phyloP scores from a whole-genome alignment of 2,888 invertebrate species.

The Pyrgus malvae region DNA sequence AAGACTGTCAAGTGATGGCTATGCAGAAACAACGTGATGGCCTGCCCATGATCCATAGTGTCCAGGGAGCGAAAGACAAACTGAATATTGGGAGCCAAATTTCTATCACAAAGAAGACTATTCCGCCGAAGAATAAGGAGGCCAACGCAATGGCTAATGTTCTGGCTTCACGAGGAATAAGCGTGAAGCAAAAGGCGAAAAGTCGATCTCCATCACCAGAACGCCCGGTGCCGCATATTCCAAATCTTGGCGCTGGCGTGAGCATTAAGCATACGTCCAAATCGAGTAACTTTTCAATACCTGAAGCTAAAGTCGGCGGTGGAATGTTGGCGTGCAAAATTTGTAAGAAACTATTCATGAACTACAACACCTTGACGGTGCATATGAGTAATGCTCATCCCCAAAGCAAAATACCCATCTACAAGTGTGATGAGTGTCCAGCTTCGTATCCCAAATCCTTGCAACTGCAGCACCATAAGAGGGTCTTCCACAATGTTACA shows the following conservation, averaged over 20 bases:
- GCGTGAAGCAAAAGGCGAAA: constrained; percentile 86
- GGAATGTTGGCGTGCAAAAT: constrained; percentile 66
- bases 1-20: constrained; percentile 88
- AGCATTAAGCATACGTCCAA: constrained; percentile 79
- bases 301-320: constrained; percentile 66
- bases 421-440: constrained; percentile 86
- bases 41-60: constrained; percentile 87
- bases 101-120: constrained; percentile 84
- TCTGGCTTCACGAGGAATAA: constrained; percentile 88
- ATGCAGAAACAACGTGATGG: constrained; percentile 88
- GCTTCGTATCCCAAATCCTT: constrained; percentile 87
- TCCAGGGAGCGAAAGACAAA: constrained; percentile 84
- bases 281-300: constrained; percentile 68
- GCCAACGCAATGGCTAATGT: constrained; percentile 90
- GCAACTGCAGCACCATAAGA: constrained; percentile 84
- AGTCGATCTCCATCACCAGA: constrained; percentile 70
- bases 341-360: constrained; percentile 75
- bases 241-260: constrained; percentile 73
- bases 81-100: constrained; percentile 88
- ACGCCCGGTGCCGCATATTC: constrained; percentile 68
- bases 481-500: constrained; percentile 70
- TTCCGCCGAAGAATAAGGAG: constrained; percentile 86
- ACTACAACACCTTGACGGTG: constrained; percentile 57
- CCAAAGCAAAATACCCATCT: constrained; percentile 63
- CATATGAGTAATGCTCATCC: constrained; percentile 70